These are phyloP conservation scores for Xyliphius kryptos DNA, from an alignment of 2,113 vertebrate genomes.

Conservation along the genomic window DNA sequence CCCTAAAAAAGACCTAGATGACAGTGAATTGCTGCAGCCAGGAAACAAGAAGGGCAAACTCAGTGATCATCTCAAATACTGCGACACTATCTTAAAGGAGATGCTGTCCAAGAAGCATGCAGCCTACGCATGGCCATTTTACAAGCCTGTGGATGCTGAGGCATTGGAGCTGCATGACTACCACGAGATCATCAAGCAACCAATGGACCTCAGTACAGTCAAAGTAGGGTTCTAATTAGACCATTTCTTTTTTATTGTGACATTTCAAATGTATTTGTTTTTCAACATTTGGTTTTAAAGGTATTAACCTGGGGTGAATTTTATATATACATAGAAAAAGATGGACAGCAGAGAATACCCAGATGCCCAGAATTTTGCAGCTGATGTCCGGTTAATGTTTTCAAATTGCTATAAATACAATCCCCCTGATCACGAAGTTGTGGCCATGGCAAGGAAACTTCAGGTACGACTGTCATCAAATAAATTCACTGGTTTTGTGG, in stretches of 20 bases:
- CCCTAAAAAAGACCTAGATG: conserved; percentile 84
- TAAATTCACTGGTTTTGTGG: too few relatives aligned
- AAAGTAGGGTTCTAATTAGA: conserved; percentile 68
- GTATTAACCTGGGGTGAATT: too few relatives aligned
- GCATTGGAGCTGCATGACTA: conserved; percentile 97
- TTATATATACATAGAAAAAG: conserved; percentile 78
- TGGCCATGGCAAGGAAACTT: conserved; percentile 95
- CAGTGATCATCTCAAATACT: conserved; percentile 90
- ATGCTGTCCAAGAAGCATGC: conserved; percentile 98
- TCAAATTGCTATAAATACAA: conserved; percentile 99
- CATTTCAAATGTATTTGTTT: too few relatives aligned
- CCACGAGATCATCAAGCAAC: conserved; percentile 98
- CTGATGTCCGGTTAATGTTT: conserved; percentile 98
- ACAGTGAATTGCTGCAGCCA: conserved; percentile 66
- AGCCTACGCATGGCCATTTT: conserved; percentile 97
- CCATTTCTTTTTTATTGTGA: too few relatives aligned
- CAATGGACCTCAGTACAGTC: conserved; percentile 98
- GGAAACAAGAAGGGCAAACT: conserved; percentile 79
- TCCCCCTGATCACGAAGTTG: conserved; percentile 94
- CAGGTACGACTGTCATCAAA: too few relatives aligned
- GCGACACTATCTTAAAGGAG: conserved; percentile 91
- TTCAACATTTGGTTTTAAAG: too few relatives aligned
- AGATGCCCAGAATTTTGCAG: conserved; percentile 91
- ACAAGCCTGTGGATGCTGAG: conserved; percentile 94
- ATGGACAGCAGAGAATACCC: conserved; percentile 92